phyloP scores from a whole-genome alignment of 1,140 invertebrate species.

The Drosophila pseudoananassae region DNA sequence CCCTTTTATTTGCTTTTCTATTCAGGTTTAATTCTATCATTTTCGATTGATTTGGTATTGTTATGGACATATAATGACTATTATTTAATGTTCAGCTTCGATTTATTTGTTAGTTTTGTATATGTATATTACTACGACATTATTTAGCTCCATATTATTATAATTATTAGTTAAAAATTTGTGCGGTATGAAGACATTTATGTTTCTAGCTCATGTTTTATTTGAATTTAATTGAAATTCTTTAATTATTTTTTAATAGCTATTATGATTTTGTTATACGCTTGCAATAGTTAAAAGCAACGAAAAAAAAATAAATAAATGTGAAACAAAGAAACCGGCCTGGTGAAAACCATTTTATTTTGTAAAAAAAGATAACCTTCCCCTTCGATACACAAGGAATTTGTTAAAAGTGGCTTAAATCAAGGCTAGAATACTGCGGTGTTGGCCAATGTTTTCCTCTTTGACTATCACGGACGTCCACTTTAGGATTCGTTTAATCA shows the following conservation, averaged over 20 bases:
- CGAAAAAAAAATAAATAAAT: constrained; percentile 70
- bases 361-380: neutral
- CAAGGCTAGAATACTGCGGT: too few relatives aligned
- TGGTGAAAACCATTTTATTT: constrained; percentile 4
- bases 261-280: constrained; percentile 78
- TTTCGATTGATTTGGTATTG: constrained; percentile 39
- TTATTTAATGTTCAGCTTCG: constrained; percentile 27
- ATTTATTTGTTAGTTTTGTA: constrained; percentile 51
- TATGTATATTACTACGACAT: constrained; percentile 11
- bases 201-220: constrained; percentile 77
- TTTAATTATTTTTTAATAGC: constrained; percentile 74
- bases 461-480: neutral
- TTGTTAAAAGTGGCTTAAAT: neutral
- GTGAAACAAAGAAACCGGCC: constrained; percentile 43
- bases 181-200: constrained; percentile 67
- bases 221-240: constrained; percentile 76
- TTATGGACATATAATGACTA: constrained; percentile 36
- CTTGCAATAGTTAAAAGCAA: constrained; percentile 76
- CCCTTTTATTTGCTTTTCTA: constrained; percentile 24
- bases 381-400: neutral
- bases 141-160: constrained; percentile 10
- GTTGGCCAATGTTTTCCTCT: too few relatives aligned
- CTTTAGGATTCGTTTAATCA: neutral
- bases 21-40: constrained; percentile 26
- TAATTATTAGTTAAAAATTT: constrained; percentile 51